Conservation (phyloP, 2,888 invertebrate species). For the Nephrocerus scutellatus region DNA sequence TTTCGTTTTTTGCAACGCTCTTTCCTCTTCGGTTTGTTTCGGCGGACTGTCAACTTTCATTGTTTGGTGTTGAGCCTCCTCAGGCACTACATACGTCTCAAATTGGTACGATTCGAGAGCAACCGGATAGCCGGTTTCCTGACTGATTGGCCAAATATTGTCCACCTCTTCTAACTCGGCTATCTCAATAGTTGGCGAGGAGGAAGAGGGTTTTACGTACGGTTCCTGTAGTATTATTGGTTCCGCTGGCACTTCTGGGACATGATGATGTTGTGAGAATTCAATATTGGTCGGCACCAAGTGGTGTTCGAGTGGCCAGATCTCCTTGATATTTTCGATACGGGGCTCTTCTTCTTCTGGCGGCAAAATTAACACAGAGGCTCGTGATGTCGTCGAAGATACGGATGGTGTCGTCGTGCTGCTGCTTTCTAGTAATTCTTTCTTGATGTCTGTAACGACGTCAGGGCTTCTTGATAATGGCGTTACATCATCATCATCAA, state of each 20-base stretch:
- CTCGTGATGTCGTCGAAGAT: conserved; percentile 22
- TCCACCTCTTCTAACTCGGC: conserved; percentile 24
- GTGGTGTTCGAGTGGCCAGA: conserved; percentile 45
- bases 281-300: conserved; percentile 37
- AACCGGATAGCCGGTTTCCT: conserved; percentile 38
- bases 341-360: conserved; percentile 14
- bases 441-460: conserved; percentile 19
- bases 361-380: conserved; percentile 15
- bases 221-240: conserved; percentile 11
- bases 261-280: conserved; percentile 35
- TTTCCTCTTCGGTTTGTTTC: conserved; percentile 13
- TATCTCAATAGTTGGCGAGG: conserved; percentile 10
- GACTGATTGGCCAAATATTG: conserved; percentile 40
- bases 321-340: conserved; percentile 40
- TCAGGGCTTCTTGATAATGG: conserved; percentile 16
- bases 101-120: conserved; percentile 37
- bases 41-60: neutral
- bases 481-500: conserved; percentile 26
- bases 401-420: conserved; percentile 14
- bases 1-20: conserved; percentile 2
- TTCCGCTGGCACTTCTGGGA: conserved; percentile 26
- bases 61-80: conserved; percentile 3
- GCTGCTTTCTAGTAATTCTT: no score
- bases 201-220: neutral
- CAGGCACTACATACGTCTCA: conserved; percentile 23